Percentiles rank a stretch among this genome's conserved stretches.
These are phyloP conservation scores for Tympanuchus pallidicinctus DNA, from an alignment of 2,113 vertebrate genomes.

Conservation along the genomic window DNA sequence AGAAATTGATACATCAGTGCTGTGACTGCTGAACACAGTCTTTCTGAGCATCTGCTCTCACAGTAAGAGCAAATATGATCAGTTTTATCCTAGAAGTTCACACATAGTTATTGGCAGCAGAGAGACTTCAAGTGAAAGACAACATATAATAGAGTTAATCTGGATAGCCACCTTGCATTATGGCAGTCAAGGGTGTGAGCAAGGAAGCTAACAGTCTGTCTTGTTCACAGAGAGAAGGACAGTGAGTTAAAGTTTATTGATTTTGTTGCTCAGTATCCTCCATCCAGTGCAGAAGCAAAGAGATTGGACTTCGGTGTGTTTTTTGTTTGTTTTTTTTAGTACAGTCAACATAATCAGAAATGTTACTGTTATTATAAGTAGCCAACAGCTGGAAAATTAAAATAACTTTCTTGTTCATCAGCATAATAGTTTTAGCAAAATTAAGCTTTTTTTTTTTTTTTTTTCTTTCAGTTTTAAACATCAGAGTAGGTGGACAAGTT, in stretches of 20 bases:
- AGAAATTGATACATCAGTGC: background rate
- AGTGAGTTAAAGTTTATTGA: constrained; percentile 57
- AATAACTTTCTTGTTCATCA: background rate
- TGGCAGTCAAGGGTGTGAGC: background rate
- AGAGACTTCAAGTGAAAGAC: constrained; percentile 55
- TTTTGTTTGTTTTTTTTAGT: constrained; percentile 10
- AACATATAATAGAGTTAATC: constrained; percentile 15
- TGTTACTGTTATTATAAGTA: constrained; percentile 11
- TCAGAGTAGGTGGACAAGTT: background rate
- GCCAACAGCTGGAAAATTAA: background rate
- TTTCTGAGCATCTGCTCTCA: constrained; percentile 37
- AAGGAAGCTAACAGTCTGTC: constrained; percentile 19
- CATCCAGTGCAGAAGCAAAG: constrained; percentile 33
- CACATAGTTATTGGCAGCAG: constrained; percentile 21
- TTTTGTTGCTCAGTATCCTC: constrained; percentile 36
- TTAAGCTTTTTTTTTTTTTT: background rate
- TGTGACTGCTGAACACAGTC: background rate
- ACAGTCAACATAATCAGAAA: constrained; percentile 26
- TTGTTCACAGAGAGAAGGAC: constrained; percentile 13
- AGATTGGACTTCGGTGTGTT: background rate
- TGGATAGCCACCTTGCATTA: constrained; percentile 2
- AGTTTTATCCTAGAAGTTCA: background rate
- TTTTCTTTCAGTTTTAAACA: background rate
- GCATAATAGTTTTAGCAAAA: background rate
- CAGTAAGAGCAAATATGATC: constrained; percentile 34